A percentile compares a stretch with the other conserved stretches of the same genome.
Conservation (phyloP, 2,113 vertebrate species). For the Cyanoderma ruficeps region DNA sequence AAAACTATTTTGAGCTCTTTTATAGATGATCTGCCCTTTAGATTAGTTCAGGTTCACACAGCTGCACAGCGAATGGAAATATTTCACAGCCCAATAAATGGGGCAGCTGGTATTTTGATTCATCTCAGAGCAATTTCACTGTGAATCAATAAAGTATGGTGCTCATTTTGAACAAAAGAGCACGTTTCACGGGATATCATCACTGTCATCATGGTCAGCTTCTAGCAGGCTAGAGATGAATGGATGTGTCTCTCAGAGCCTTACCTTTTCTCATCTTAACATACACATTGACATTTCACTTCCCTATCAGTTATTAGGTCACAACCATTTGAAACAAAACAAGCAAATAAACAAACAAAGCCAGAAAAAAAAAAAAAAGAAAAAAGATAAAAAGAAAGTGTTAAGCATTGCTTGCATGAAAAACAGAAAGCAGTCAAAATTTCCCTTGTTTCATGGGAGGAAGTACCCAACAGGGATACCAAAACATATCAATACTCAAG, state of each 20-base stretch:
- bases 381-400: neutral
- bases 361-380: neutral
- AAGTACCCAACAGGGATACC: neutral
- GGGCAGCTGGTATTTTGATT: constrained; percentile 50
- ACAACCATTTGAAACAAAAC: neutral
- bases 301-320: neutral
- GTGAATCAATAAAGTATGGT: constrained; percentile 42
- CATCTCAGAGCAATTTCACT: constrained; percentile 32
- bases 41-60: constrained; percentile 57
- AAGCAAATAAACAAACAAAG: neutral
- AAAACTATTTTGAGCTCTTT: constrained; percentile 51
- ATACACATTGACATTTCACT: neutral
- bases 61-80: constrained; percentile 22
- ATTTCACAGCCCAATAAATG: constrained; percentile 35
- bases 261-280: constrained; percentile 17
- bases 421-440: neutral
- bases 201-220: neutral
- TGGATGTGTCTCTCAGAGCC: neutral
- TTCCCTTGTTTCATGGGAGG: neutral
- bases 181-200: neutral
- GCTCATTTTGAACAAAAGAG: constrained; percentile 46
- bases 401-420: neutral
- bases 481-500: neutral
- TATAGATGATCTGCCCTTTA: constrained; percentile 28
- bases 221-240: constrained; percentile 23